Base-by-base conservation (phyloP, 2,797 vertebrate genomes). In the Myoxocephalus aenaeus region DNA sequence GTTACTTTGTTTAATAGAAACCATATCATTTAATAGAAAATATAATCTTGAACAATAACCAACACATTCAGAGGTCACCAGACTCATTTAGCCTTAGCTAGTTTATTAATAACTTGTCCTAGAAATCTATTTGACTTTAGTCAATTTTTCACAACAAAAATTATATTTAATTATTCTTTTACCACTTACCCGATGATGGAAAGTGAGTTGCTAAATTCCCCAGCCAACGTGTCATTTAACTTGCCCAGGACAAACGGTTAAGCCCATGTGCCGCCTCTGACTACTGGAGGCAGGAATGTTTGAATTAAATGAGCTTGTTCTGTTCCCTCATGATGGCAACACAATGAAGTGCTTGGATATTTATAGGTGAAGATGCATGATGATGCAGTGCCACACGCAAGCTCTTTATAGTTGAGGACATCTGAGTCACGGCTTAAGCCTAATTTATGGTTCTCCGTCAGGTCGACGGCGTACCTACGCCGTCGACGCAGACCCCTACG, bases 341-440 rank as follows among this genome's bases (percentile, higher is more conserved):
- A 32, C 2, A 64, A 3, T 14, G n/a, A 20, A 46, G 17, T 0
- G 44, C 27, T 15, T 9, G 3, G 27, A 32, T 20, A 38, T 25
- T 32, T 57, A 34, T 5, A 20, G 20, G n/a, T 56, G 7, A 18
- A 9, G 53, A 51, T n/a, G 7, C 20, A 15, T 9, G 4, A 29
- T 10, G 11, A 15, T 14, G 32, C 5, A 22, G 0, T 3, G 5
- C n/a, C 29, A 15, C 22, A 17, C 7, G 11, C 7, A 29, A 10
- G 50, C 38, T 42, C 25, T 44, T 29, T 15, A 2, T 38, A 54
- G 13, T 27, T 48, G 12, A 63, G 61, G 10, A 29, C 29, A 12
- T 72, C 36, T 68, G 75, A 83, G 62, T 87, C 62, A 83, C 36
- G 14, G 34, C 14, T 42, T 9, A n/a, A n/a, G n/a, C n/a, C n/a